Evolutionary conservation across 1,140 invertebrate species (phyloP).

Genomic region (Orchesella cincta): DNA sequence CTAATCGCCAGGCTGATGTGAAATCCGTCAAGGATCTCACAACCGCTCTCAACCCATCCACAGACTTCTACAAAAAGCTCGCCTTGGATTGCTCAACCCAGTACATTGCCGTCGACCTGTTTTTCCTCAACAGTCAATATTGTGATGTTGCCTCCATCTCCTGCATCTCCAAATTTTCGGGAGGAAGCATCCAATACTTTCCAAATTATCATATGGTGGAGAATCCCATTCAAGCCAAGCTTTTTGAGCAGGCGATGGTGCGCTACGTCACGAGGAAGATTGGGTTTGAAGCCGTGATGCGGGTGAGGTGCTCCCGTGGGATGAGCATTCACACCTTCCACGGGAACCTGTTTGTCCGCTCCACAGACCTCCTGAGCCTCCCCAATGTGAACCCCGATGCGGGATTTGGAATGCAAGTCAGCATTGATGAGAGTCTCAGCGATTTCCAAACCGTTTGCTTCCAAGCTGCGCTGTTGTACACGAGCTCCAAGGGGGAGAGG

Average conservation of each 20-base stretch:
- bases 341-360: conserved; percentile 98
- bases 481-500: conserved; percentile 94
- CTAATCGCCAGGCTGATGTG: conserved; percentile 69
- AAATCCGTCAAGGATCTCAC: conserved; percentile 51
- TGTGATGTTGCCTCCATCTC: conserved; percentile 90
- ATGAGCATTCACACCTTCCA: conserved; percentile 96
- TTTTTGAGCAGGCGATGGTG: conserved; percentile 75
- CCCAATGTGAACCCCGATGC: conserved; percentile 98
- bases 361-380: conserved; percentile 91
- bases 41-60: conserved; percentile 79
- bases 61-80: conserved; percentile 97
- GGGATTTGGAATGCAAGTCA: conserved; percentile 96
- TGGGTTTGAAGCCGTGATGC: conserved; percentile 98
- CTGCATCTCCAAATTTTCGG: conserved; percentile 92
- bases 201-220: conserved; percentile 77
- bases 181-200: conserved; percentile 90
- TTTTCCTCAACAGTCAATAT: conserved; percentile 90
- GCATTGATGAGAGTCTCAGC: conserved; percentile 86
- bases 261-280: conserved; percentile 95
- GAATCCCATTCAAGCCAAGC: conserved; percentile 70
- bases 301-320: conserved; percentile 90
- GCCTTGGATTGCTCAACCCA: conserved; percentile 94
- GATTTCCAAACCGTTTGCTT: conserved; percentile 90
- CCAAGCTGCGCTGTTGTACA: conserved; percentile 96
- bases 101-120: conserved; percentile 94